These are phyloP conservation scores for Agriotes lineatus DNA, from an alignment of 2,888 invertebrate genomes.

Conservation along the genomic window DNA sequence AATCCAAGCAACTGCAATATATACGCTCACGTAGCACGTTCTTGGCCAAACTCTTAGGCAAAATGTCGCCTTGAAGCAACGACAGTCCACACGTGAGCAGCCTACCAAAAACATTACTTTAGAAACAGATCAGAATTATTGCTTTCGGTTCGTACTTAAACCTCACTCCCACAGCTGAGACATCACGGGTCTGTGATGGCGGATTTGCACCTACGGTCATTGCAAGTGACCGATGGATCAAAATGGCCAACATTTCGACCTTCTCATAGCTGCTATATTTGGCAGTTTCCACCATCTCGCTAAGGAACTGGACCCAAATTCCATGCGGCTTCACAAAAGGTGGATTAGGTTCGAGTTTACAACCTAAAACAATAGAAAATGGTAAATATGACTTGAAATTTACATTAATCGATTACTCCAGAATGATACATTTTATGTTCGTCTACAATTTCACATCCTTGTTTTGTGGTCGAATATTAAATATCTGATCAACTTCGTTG, in stretches of 20 bases:
- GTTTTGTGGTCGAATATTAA: no score
- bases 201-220: conserved; percentile 83
- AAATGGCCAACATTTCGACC: conserved; percentile 92
- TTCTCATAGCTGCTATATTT: conserved; percentile 97
- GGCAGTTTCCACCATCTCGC: conserved; percentile 92
- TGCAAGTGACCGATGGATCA: conserved; percentile 92
- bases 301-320: conserved; percentile 90
- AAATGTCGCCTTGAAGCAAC: conserved; percentile 92
- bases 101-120: conserved; percentile 70
- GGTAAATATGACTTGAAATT: no score
- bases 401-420: no score
- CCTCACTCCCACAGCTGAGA: conserved; percentile 91
- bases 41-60: conserved; percentile 87
- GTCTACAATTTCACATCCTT: no score
- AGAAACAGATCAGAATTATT: no score
- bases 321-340: conserved; percentile 93
- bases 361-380: no score
- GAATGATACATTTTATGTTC: no score
- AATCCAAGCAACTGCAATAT: conserved; percentile 95
- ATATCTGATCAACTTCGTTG: no score
- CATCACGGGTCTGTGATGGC: conserved; percentile 84
- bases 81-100: conserved; percentile 92
- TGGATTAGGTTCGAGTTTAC: conserved; percentile 81
- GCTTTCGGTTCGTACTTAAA: conserved; percentile 81
- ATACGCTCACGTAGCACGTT: conserved; percentile 95